phyloP scores from a whole-genome alignment of 2,113 vertebrate species.

The Piprites chloris region DNA sequence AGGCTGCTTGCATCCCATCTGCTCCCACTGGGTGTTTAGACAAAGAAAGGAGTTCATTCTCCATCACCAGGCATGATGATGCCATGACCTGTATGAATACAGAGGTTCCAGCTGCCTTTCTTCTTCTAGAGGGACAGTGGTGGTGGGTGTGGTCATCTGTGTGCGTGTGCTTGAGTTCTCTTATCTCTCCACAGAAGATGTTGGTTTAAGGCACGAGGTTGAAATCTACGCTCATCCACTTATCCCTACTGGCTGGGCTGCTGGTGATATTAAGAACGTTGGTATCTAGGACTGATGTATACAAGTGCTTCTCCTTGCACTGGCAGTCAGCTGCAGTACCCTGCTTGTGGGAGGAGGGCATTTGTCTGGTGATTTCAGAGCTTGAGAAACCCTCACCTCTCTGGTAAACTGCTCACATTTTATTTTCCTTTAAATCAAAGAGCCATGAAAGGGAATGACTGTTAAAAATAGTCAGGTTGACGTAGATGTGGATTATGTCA shows the following conservation, averaged over 20 bases:
- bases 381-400: neutral
- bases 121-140: neutral
- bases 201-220: neutral
- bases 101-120: neutral
- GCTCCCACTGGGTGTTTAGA: neutral
- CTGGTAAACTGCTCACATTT: neutral
- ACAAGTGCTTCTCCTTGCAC: neutral
- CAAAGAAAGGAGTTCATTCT: neutral
- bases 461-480: neutral
- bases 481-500: neutral
- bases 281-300: neutral
- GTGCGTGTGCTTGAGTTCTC: neutral
- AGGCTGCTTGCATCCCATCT: neutral
- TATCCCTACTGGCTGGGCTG: neutral
- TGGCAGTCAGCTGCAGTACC: neutral
- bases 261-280: neutral
- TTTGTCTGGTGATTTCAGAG: neutral
- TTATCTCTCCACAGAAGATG: neutral
- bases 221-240: neutral
- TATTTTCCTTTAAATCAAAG: conserved; percentile 6
- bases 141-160: neutral
- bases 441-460: neutral
- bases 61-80: neutral
- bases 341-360: neutral
- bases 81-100: neutral